Evolutionary conservation across 1,140 invertebrate species (phyloP).

Genomic region (Probaryconus sp.): DNA sequence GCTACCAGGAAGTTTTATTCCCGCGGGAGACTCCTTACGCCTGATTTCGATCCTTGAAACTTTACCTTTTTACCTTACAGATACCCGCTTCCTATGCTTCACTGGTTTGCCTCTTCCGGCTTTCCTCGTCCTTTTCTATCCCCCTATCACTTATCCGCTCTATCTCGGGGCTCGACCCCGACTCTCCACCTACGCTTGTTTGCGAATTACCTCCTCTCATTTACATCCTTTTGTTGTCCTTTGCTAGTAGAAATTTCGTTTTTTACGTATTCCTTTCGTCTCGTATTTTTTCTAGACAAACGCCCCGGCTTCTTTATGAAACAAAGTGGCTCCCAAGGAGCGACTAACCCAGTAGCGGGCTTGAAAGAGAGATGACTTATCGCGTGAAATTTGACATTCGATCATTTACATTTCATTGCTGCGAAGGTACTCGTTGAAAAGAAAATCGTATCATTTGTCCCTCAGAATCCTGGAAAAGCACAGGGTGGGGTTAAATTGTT

Average conservation of each 20-base stretch:
- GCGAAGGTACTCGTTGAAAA: too few species aligned
- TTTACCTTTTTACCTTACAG: slow-evolving; percentile 63
- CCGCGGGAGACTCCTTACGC: slow-evolving; percentile 67
- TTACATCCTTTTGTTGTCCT: slow-evolving; percentile 71
- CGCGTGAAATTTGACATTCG: slow-evolving; percentile 39
- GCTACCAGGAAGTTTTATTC: slow-evolving; percentile 66
- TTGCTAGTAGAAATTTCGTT: slow-evolving; percentile 63
- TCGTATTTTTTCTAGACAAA: slow-evolving; percentile 38
- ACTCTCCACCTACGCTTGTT: slow-evolving; percentile 68
- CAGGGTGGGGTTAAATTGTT: slow-evolving; percentile 17
- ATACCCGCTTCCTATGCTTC: slow-evolving; percentile 58
- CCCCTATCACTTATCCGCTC: slow-evolving; percentile 5
- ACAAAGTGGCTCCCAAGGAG: not conserved
- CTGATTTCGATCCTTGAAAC: slow-evolving; percentile 73
- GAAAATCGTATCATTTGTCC: too few species aligned
- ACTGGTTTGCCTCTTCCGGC: slow-evolving; percentile 52
- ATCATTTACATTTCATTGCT: slow-evolving; percentile 34
- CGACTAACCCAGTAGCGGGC: not conserved
- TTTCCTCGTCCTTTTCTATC: slow-evolving; percentile 40
- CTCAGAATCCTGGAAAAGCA: too few species aligned
- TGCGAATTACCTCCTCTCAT: slow-evolving; percentile 72
- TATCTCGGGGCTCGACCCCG: slow-evolving; percentile 47
- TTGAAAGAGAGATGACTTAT: slow-evolving; percentile 24
- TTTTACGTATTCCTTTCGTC: slow-evolving; percentile 47
- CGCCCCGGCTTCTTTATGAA: slow-evolving; percentile 52